Percentiles rank a stretch among this genome's conserved stretches.
Conservation (phyloP, 1,140 invertebrate species). For the Calliopsis andreniformis region DNA sequence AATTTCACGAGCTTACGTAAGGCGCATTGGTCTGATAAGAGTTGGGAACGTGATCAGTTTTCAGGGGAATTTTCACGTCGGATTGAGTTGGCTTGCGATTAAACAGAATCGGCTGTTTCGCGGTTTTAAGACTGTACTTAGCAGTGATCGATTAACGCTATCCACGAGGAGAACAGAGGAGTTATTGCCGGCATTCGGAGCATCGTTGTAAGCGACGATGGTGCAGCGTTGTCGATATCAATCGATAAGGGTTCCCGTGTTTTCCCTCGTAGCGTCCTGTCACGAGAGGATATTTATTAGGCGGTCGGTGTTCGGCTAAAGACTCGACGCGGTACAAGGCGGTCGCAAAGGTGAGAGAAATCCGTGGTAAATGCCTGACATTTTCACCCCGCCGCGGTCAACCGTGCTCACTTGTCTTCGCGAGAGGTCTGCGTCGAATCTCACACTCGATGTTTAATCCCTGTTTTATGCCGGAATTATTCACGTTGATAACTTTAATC, state of each 20-base stretch:
- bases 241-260: constrained; percentile 17
- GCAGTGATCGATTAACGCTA: background rate
- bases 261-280: constrained; percentile 2
- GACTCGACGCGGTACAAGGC: constrained; percentile 2
- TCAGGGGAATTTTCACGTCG: too few species aligned
- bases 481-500: too few species aligned
- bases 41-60: too few species aligned
- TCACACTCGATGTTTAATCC: background rate
- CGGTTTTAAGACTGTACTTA: background rate
- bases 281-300: constrained; percentile 7
- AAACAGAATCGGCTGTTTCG: background rate
- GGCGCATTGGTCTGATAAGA: too few species aligned
- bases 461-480: background rate
- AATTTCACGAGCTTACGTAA: background rate
- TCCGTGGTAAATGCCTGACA: constrained; percentile 63
- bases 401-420: background rate
- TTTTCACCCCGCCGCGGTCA: constrained; percentile 51
- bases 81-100: background rate
- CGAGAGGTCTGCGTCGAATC: background rate
- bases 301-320: background rate
- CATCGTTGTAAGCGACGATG: too few species aligned
- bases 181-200: background rate
- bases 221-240: constrained; percentile 1
- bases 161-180: background rate
- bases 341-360: constrained; percentile 60